Percentiles rank a stretch among this genome's conserved stretches.
Evolutionary conservation across 2,888 invertebrate species (phyloP).

Genomic region (Drosophila tripunctata): DNA sequence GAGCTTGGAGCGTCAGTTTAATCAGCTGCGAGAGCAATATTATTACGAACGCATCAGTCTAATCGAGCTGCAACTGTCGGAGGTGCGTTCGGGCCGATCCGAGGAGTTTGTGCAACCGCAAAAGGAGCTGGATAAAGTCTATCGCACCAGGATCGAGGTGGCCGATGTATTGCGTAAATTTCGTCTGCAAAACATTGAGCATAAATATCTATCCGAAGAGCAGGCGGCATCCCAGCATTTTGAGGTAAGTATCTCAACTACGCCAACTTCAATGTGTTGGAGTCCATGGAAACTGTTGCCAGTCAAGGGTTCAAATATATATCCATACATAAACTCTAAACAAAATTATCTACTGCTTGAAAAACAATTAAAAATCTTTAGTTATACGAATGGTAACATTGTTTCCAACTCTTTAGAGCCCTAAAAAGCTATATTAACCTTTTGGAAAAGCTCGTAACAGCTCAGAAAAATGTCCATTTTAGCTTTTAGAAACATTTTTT

Average conservation of each 20-base stretch:
- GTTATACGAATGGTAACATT: too few relatives aligned
- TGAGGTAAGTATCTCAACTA: too few relatives aligned
- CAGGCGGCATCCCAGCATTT: slow-evolving; percentile 95
- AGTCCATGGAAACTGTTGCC: too few relatives aligned
- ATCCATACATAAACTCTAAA: too few relatives aligned
- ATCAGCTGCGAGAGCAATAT: slow-evolving; percentile 93
- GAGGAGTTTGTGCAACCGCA: slow-evolving; percentile 95
- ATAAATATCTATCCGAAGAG: slow-evolving; percentile 94
- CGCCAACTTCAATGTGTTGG: too few relatives aligned
- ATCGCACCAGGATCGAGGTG: slow-evolving; percentile 94
- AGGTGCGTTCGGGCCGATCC: slow-evolving; percentile 93
- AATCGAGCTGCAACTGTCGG: slow-evolving; percentile 93
- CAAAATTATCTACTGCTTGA: too few relatives aligned
- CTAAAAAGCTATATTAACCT: too few relatives aligned
- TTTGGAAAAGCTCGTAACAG: too few relatives aligned
- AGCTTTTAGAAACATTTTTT: too few relatives aligned
- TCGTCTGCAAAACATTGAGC: slow-evolving; percentile 92
- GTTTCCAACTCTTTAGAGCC: too few relatives aligned
- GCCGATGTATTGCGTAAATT: slow-evolving; percentile 92
- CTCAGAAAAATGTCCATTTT: too few relatives aligned
- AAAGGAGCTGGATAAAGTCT: slow-evolving; percentile 93
- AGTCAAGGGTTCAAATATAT: too few relatives aligned
- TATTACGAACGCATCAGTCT: slow-evolving; percentile 92
- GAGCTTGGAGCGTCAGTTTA: slow-evolving; percentile 95
- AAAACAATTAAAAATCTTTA: neutral